These are phyloP conservation scores for Pseudochromis fuscus DNA, from an alignment of 2,797 vertebrate genomes.

Conservation along the genomic window DNA sequence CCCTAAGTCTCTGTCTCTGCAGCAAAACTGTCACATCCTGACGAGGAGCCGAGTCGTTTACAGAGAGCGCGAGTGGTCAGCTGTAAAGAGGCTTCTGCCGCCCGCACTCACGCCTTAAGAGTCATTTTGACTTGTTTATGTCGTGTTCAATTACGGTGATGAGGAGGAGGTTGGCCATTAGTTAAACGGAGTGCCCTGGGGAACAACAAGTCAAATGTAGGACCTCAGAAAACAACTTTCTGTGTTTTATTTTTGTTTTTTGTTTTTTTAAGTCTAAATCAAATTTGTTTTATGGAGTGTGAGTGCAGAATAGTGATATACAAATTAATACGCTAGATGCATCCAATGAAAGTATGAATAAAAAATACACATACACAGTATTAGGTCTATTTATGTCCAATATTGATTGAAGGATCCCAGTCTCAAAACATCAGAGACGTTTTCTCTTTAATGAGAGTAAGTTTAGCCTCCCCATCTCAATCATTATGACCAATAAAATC, in stretches of 20 bases:
- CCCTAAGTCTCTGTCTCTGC: constrained; percentile 12
- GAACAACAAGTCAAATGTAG: not conserved
- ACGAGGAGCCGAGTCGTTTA: constrained; percentile 8
- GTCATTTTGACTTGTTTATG: constrained; percentile 42
- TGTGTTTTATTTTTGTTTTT: not conserved
- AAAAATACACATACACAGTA: constrained; percentile 6
- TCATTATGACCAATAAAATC: no score
- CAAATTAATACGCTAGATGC: constrained; percentile 1
- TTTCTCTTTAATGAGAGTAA: constrained; percentile 47
- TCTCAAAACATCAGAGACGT: constrained; percentile 55
- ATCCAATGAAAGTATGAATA: constrained; percentile 2
- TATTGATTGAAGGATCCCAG: constrained; percentile 45
- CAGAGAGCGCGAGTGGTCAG: constrained; percentile 29
- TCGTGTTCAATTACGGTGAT: constrained; percentile 42
- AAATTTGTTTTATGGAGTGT: no score
- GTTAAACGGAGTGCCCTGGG: not conserved
- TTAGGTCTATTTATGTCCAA: constrained; percentile 39
- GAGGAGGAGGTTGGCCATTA: not conserved
- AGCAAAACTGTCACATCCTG: constrained; percentile 8
- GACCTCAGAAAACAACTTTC: not conserved
- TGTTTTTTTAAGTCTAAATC: no score
- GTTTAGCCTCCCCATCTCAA: no score
- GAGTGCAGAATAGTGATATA: not conserved
- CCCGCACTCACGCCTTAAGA: constrained; percentile 12
- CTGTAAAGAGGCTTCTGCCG: constrained; percentile 32